A percentile compares a stretch with the other conserved stretches of the same genome.
These are phyloP conservation scores for Oegoconia quadripuncta DNA, from an alignment of 2,888 invertebrate species.

Conservation along the genomic window DNA sequence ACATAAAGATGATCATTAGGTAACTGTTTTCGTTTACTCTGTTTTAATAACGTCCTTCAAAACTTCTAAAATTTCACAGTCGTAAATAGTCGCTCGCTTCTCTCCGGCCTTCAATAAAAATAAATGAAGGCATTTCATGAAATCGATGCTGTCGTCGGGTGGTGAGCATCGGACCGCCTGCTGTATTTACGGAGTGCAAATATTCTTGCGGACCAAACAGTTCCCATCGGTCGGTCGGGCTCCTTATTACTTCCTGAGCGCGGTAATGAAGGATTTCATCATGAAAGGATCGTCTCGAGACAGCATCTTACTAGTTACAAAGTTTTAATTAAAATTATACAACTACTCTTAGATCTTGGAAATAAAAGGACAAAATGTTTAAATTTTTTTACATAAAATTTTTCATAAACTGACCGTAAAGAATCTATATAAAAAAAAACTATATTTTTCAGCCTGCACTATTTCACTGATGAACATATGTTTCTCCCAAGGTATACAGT, in stretches of 20 bases:
- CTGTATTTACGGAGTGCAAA: slow-evolving; percentile 2
- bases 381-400: no score
- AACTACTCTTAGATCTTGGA: no score
- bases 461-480: no score
- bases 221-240: slow-evolving; percentile 21
- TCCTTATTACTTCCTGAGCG: slow-evolving; percentile 36
- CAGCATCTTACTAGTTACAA: no score
- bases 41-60: background rate
- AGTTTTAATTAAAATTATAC: no score
- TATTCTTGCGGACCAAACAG: slow-evolving; percentile 4
- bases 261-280: slow-evolving; percentile 11
- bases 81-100: background rate
- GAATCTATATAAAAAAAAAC: no score
- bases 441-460: no score
- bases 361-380: no score
- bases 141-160: background rate
- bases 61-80: background rate
- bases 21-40: no score
- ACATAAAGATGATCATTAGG: no score
- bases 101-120: background rate
- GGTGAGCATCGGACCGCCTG: background rate
- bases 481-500: no score
- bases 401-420: no score
- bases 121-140: slow-evolving; percentile 2
- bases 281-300: background rate